Evolutionary conservation across 2,888 invertebrate species (phyloP).

Genomic region (Lasioglossum oenotherae): DNA sequence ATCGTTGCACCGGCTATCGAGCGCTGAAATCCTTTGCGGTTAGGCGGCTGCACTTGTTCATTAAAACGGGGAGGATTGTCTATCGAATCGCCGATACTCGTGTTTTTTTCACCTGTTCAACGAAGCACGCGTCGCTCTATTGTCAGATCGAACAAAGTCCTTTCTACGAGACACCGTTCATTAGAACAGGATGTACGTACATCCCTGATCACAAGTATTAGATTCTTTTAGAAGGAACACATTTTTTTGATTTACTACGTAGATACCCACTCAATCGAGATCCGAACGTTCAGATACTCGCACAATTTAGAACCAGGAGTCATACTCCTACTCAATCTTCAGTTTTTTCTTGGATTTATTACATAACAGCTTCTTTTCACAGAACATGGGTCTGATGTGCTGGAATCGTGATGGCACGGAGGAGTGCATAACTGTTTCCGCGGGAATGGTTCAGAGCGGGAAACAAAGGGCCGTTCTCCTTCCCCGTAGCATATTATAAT

Average conservation of each 20-base stretch:
- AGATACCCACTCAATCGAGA: too few relatives aligned
- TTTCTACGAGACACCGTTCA: slow-evolving; percentile 18
- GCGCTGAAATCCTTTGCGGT: slow-evolving; percentile 51
- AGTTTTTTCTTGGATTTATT: neutral
- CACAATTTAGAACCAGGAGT: too few relatives aligned
- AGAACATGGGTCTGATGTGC: neutral
- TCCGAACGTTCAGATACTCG: too few relatives aligned
- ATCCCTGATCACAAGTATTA: neutral
- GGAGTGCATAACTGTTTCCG: slow-evolving; percentile 13
- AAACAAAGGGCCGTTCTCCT: slow-evolving; percentile 63
- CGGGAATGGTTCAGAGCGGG: slow-evolving; percentile 28
- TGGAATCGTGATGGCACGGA: neutral
- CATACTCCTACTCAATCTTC: too few relatives aligned
- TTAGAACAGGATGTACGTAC: slow-evolving; percentile 8
- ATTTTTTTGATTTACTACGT: neutral
- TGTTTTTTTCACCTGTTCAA: neutral
- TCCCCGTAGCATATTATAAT: slow-evolving; percentile 51
- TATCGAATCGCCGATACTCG: slow-evolving; percentile 17
- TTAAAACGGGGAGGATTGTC: slow-evolving; percentile 60
- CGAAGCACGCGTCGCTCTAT: slow-evolving; percentile 37
- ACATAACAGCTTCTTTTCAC: neutral
- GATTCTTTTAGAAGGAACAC: too few relatives aligned
- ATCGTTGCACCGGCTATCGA: slow-evolving; percentile 56
- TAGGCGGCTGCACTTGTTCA: slow-evolving; percentile 67
- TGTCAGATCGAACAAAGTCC: slow-evolving; percentile 21